Base-by-base conservation (phyloP, 2,113 vertebrate genomes). In the Amia ocellicauda region DNA sequence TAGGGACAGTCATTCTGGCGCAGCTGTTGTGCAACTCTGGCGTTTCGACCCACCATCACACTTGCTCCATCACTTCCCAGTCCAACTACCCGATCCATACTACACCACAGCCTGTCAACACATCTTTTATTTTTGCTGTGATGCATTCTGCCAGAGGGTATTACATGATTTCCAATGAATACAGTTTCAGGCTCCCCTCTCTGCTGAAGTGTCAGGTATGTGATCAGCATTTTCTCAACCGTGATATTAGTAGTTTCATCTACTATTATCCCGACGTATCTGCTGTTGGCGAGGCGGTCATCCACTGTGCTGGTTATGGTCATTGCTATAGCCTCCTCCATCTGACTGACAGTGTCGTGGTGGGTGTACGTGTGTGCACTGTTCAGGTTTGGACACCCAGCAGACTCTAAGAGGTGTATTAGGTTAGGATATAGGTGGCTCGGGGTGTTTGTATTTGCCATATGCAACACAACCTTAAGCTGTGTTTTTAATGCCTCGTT, bases 311-410 rank as follows among this genome's bases (percentile, higher is more conserved):
- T 20, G 45, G 60, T 62, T 50, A 62, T 22, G 45, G 60, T 62
- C 26, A 13, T 36, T 19, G 62, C 51, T 41, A 54, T 49, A 16
- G 51, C 62, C n/a, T 55, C 50, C 62, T 41, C 36, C 50, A 55
- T 63, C n/a, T 63, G 36, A 53, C n/a, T 62, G 23, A 51, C 60
- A 26, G 60, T 51, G 19, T 62, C 60, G 31, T 51, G 60, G 47
- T 62, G 60, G 17, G 45, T 50, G 45, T 36, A 62, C 17, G 26
- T 51, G 27, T 50, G 60, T 62, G 45, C 60, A 52, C 45, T 51
- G 60, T 62, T 62, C 23, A 62, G 19, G 60, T 62, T 62, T 28
- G 60, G 60, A 62, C 60, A 62, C 43, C 45, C n/a, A 22, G 47
- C 45, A 62, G 47, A 62, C 17, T 62, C 45, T 36, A 52, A 52